Evolutionary conservation across 2,113 vertebrate genomes (phyloP).

Genomic region (Nesogale talazaci): DNA sequence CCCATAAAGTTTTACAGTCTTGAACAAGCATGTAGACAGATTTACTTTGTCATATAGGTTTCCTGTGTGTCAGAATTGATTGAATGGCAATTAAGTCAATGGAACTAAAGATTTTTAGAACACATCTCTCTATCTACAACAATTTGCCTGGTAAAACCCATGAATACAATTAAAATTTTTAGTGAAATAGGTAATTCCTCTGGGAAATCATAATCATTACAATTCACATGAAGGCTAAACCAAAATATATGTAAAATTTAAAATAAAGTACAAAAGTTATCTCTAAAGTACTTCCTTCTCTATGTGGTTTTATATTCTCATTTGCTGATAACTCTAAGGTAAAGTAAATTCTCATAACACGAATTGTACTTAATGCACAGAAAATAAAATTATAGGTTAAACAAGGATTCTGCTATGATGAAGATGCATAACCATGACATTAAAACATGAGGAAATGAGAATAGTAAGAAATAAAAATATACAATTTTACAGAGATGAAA

Average conservation of each 20-base stretch:
- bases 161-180: conserved; percentile 12
- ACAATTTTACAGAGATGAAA: not conserved
- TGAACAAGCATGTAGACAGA: too few species aligned
- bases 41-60: too few species aligned
- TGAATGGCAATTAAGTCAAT: not conserved
- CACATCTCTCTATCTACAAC: not conserved
- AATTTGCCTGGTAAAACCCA: conserved; percentile 1
- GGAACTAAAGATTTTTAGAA: not conserved
- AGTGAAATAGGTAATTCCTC: conserved; percentile 32
- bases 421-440: not conserved
- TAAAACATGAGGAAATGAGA: conserved; percentile 19
- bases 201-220: conserved; percentile 27
- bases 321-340: not conserved
- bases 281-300: not conserved
- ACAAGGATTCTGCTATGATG: not conserved
- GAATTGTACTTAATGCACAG: not conserved
- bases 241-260: not conserved
- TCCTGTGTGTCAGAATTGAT: too few species aligned
- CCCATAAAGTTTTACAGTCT: too few species aligned
- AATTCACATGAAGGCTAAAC: conserved; percentile 9
- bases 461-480: not conserved
- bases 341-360: not conserved
- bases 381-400: conserved; percentile 18
- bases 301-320: not conserved
- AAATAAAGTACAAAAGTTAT: not conserved